A percentile compares a stretch with the other conserved stretches of the same genome.
These are phyloP conservation scores for Pterocles burchelli DNA, from an alignment of 2,113 vertebrate species.

Conservation along the genomic window DNA sequence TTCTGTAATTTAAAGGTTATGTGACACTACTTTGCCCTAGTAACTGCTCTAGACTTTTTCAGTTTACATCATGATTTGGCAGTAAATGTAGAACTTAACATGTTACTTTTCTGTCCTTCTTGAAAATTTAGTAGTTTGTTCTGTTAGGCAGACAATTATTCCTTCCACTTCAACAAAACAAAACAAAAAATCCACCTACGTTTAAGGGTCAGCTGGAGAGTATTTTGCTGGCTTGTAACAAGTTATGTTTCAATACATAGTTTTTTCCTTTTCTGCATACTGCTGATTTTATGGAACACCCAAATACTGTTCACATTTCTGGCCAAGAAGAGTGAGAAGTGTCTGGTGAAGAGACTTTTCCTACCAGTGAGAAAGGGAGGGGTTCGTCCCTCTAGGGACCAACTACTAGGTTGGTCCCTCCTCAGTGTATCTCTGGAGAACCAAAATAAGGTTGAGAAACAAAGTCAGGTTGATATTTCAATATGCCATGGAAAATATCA, in stretches of 20 bases:
- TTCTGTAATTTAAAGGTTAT: neutral
- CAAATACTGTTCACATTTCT: neutral
- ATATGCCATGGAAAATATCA: neutral
- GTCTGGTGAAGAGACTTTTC: neutral
- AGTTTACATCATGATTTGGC: neutral
- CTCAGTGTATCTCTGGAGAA: neutral
- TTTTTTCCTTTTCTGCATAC: neutral
- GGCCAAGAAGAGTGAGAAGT: neutral
- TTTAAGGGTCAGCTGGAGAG: neutral
- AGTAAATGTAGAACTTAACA: neutral
- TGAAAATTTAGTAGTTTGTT: neutral
- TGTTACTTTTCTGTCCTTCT: neutral
- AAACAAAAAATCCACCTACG: neutral
- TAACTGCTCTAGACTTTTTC: neutral
- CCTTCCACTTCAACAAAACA: neutral
- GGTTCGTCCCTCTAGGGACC: too few relatives aligned
- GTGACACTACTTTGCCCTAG: neutral
- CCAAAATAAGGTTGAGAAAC: neutral
- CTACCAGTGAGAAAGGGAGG: neutral
- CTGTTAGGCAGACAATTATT: constrained; percentile 7
- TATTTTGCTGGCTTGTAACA: neutral
- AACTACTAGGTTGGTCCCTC: neutral
- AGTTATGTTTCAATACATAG: neutral
- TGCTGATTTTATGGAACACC: neutral
- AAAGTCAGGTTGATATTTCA: neutral